These are phyloP conservation scores for Dicaeum eximium DNA, from an alignment of 2,113 vertebrate species.

Conservation along the genomic window DNA sequence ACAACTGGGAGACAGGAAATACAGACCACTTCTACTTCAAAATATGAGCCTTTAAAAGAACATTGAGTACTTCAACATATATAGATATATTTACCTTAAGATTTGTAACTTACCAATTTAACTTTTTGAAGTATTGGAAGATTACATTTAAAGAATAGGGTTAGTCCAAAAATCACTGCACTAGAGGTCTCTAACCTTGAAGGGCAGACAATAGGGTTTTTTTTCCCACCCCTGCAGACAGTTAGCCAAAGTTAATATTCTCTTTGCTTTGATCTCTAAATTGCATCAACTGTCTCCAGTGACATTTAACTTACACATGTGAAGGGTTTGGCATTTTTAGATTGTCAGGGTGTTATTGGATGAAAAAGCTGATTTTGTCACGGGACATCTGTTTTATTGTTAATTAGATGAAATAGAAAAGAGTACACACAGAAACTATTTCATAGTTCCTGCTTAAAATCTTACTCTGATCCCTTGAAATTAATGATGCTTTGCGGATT, in stretches of 20 bases:
- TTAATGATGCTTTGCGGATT: slow-evolving; percentile 65
- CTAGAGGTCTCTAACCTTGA: neutral
- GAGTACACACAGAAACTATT: slow-evolving; percentile 61
- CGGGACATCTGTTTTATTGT: slow-evolving; percentile 75
- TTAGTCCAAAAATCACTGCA: neutral
- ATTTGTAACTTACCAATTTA: neutral
- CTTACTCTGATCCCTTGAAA: slow-evolving; percentile 55
- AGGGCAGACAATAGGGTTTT: neutral
- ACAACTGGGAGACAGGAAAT: neutral
- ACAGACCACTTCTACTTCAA: neutral
- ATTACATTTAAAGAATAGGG: neutral
- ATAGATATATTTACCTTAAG: neutral
- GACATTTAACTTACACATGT: slow-evolving; percentile 76
- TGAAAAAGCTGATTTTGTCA: slow-evolving; percentile 70
- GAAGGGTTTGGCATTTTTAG: slow-evolving; percentile 71
- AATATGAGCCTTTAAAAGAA: neutral
- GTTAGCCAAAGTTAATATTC: slow-evolving; percentile 65
- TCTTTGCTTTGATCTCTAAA: slow-evolving; percentile 70
- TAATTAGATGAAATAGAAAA: slow-evolving; percentile 74
- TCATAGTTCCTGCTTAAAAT: slow-evolving; percentile 61
- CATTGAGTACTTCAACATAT: neutral
- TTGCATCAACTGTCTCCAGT: slow-evolving; percentile 67
- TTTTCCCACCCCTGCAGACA: slow-evolving; percentile 24
- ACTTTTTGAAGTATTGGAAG: neutral
- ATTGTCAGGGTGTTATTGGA: slow-evolving; percentile 70